A percentile compares a stretch with the other conserved stretches of the same genome.
phyloP scores from a whole-genome alignment of 2,888 invertebrate species.

The Philhelius pedissequus region DNA sequence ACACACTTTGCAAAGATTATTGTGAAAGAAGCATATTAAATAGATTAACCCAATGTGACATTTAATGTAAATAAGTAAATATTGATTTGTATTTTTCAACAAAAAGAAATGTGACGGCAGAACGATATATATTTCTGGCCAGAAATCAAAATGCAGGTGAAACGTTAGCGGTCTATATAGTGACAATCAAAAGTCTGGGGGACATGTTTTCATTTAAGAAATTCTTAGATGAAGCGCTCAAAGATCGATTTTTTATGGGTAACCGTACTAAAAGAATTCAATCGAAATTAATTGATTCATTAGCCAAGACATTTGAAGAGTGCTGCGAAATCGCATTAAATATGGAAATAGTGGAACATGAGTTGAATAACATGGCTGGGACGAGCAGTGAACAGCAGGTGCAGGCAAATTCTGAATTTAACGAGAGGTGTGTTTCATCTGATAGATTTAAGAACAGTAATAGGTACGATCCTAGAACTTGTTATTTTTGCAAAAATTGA shows the following conservation, averaged over 20 bases:
- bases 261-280: background rate
- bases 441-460: background rate
- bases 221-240: background rate
- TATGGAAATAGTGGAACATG: background rate
- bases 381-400: background rate
- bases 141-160: background rate
- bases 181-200: background rate
- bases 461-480: background rate
- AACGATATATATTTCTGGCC: background rate
- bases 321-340: slow-evolving; percentile 7
- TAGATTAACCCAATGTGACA: too few relatives aligned
- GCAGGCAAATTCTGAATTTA: background rate
- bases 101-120: background rate
- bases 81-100: background rate
- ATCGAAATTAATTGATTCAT: background rate
- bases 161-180: background rate
- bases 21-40: too few relatives aligned
- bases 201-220: background rate
- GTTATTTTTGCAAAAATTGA: background rate
- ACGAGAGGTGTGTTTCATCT: background rate
- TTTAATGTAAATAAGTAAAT: too few relatives aligned
- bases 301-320: background rate
- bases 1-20: too few relatives aligned
- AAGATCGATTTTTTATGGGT: slow-evolving; percentile 4
- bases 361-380: background rate